Evolutionary conservation across 2,888 invertebrate genomes (phyloP), one percentile per base, ranked within the genome.

Genomic region (Notocelia uddmanniana): DNA sequence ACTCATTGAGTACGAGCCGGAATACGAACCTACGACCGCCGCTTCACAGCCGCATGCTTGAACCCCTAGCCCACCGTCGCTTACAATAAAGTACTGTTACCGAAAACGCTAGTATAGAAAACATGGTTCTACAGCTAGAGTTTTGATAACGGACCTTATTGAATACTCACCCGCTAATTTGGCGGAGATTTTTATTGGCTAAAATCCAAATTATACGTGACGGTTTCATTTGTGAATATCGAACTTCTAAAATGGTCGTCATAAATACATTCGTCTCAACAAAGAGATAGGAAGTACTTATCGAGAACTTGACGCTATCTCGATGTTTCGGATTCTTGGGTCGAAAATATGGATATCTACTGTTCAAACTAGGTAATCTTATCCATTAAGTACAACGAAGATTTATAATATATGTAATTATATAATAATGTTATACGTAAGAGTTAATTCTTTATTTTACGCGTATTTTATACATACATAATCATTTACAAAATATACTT

Each of bases 401-500:
- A 48, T 19, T 31, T 15, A 23, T 45, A 6, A 48, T 31, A 45
- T n/a, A n/a, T n/a, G n/a, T n/a, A n/a, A n/a, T 50, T 57, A 31
- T 50, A 68, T 60, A n/a, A n/a, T n/a, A n/a, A n/a, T n/a, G n/a
- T n/a, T n/a, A n/a, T n/a, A n/a, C n/a, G n/a, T n/a, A n/a, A n/a
- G 34, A 21, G 50, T 69, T 60, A 26, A 55, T 62, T 67, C n/a
- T 63, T 74, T 60, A 74, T 66, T 74, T 68, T 19, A 68, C 66
- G 58, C 11, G 41, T 72, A 66, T 68, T 63, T 21, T 71, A 71
- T 68, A 72, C 54, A 66, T 80, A 79, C 59, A 66, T 81, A 80
- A 76, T 83, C 81, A 83, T 88, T 85, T 85, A 89, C 81, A 88
- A 88, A 88, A 86, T 86, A 89, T 85, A 84, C 79, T 79, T 78